Evolutionary conservation across 1,140 invertebrate species (phyloP).

Genomic region (Euura saliciscinereae): DNA sequence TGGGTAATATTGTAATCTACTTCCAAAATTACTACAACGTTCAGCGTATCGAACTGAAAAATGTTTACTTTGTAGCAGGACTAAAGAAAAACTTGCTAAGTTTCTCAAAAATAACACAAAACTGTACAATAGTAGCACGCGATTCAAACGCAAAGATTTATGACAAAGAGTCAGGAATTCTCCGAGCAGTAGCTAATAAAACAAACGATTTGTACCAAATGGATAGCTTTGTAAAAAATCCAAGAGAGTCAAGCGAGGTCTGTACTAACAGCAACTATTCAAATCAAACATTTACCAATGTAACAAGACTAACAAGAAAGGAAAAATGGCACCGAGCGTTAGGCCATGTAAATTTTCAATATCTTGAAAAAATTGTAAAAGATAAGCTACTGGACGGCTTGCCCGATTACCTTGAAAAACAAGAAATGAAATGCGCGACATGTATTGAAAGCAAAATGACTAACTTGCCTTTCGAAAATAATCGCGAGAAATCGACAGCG

Average conservation of each 20-base stretch:
- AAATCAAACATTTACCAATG: conserved; percentile 11
- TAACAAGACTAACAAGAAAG: conserved; percentile 23
- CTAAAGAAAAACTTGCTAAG: conserved; percentile 23
- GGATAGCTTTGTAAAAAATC: conserved; percentile 18
- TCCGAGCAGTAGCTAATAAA: conserved; percentile 24
- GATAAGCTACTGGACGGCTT: conserved; percentile 23
- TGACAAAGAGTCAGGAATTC: conserved; percentile 15
- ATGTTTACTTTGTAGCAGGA: conserved; percentile 23
- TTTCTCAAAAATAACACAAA: conserved; percentile 22
- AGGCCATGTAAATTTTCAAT: conserved; percentile 32
- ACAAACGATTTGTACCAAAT: conserved; percentile 23
- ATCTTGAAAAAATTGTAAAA: conserved; percentile 29
- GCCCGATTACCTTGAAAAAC: conserved; percentile 22
- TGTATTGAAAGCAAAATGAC: conserved; percentile 34
- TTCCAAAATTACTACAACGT: conserved; percentile 23
- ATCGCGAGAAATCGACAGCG: conserved; percentile 39
- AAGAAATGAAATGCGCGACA: conserved; percentile 29
- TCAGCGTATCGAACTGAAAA: conserved; percentile 20
- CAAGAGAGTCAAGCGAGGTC: neutral
- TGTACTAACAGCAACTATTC: neutral
- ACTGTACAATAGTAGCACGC: conserved; percentile 20
- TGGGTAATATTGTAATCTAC: conserved; percentile 20
- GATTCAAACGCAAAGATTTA: conserved; percentile 24
- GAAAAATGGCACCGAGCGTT: conserved; percentile 32
- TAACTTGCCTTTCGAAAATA: conserved; percentile 53